phyloP scores from a whole-genome alignment of 2,888 invertebrate genomes.

The Polylopha cassiicola region DNA sequence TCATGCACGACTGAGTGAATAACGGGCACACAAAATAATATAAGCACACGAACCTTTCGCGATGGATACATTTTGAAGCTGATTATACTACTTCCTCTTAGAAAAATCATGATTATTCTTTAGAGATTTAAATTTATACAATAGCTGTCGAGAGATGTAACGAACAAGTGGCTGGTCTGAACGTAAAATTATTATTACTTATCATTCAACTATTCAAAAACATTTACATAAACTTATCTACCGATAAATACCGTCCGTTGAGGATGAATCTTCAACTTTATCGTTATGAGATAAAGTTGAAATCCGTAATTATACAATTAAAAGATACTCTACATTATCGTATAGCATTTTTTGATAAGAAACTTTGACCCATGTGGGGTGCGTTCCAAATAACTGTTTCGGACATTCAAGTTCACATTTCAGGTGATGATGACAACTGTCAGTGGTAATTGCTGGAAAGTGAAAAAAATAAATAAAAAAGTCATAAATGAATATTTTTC shows the following conservation, averaged over 20 bases:
- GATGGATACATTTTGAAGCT: slow-evolving; percentile 61
- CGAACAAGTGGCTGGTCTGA: slow-evolving; percentile 36
- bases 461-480: no score
- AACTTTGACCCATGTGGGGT: slow-evolving; percentile 40
- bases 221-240: slow-evolving; percentile 54
- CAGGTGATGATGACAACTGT: no score
- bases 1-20: slow-evolving; percentile 41
- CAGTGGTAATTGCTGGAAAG: no score
- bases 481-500: no score
- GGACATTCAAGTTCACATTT: no score
- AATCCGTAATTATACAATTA: slow-evolving; percentile 14
- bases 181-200: slow-evolving; percentile 38
- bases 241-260: slow-evolving; percentile 17
- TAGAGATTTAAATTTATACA: slow-evolving; percentile 29
- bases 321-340: slow-evolving; percentile 13
- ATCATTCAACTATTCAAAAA: slow-evolving; percentile 41
- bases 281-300: slow-evolving; percentile 7
- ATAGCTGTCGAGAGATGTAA: slow-evolving; percentile 32
- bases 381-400: slow-evolving; percentile 10
- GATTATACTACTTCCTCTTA: slow-evolving; percentile 57
- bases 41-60: slow-evolving; percentile 55
- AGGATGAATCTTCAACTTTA: slow-evolving; percentile 24
- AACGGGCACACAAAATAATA: slow-evolving; percentile 24
- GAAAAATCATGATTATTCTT: slow-evolving; percentile 54
- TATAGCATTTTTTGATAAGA: slow-evolving; percentile 24